These are phyloP conservation scores for Scrobipalpa atriplicella DNA, from an alignment of 2,888 invertebrate species.

Conservation along the genomic window DNA sequence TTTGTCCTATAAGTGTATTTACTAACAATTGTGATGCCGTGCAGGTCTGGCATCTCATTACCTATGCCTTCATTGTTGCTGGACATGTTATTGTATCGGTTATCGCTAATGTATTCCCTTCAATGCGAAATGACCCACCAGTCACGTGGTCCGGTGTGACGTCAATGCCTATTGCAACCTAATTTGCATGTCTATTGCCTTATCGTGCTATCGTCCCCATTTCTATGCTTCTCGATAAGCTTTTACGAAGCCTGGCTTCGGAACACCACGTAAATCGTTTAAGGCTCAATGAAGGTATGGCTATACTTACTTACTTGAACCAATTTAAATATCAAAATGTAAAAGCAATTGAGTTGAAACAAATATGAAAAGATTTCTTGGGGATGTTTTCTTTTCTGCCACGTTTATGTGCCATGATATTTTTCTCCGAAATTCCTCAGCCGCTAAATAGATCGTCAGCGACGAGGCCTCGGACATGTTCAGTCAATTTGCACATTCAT, in stretches of 20 bases:
- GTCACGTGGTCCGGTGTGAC: constrained; percentile 35
- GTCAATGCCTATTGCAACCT: constrained; percentile 25
- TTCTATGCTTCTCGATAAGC: constrained; percentile 6
- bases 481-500: constrained; percentile 42
- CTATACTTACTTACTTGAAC: not conserved
- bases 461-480: constrained; percentile 37
- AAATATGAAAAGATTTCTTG: not conserved
- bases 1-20: constrained; percentile 66
- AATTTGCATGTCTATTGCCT: constrained; percentile 30
- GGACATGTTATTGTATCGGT: constrained; percentile 55
- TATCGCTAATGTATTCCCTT: constrained; percentile 56
- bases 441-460: constrained; percentile 10
- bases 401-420: not conserved
- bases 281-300: constrained; percentile 23
- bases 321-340: not conserved
- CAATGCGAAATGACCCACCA: constrained; percentile 49
- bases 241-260: constrained; percentile 4
- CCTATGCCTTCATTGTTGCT: constrained; percentile 68
- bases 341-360: not conserved
- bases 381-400: not conserved
- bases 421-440: not conserved
- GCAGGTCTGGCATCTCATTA: constrained; percentile 61
- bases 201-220: constrained; percentile 16
- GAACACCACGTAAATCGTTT: constrained; percentile 29
- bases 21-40: constrained; percentile 72